Evolutionary conservation across 2,797 vertebrate genomes (phyloP), one percentile per base, ranked within the genome.

Genomic region (Neopelma chrysocephalum): DNA sequence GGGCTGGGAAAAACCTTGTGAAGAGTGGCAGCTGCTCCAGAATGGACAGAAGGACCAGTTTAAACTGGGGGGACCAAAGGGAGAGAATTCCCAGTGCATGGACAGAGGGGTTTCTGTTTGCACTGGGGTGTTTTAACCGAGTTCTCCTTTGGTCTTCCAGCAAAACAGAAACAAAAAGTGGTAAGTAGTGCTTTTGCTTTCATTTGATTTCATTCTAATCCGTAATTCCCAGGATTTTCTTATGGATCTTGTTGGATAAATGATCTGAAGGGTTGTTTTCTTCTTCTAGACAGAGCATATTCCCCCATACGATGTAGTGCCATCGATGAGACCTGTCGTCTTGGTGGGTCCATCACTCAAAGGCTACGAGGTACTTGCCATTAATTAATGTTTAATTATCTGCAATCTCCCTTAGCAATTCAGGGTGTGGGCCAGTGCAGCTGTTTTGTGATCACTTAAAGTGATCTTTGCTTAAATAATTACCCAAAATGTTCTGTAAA

Each of bases 151-250:
- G 97, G 54, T 98, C 98, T 98, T 98, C 93, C 97, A 99, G 99
- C 99, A 94, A 99, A 99, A 97, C 99, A 99, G 98, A 99, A 99
- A 96, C 99, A 99, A 95, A 99, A 99, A 98, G 99, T 99, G 99
- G 99, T 99, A 97, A 99, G 99, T 99, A 89, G 62, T 62, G 26
- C 61, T 94, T 91, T 38, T 45, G 18, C 50, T 85, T 36, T 45
- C n/a, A 6, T 43, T 69, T 47, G 11, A 5, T 68, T 95, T 68
- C 20, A 42, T 78, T 11, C 22, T 9, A 3, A 34, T 18, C 20
- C 21, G 1, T 19, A 22, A 42, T 62, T 47, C 18, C 36, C 38
- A 40, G 68, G 48, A 19, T 75, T 87, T 90, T 31, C 31, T 6
- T 40, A 0, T 1, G 22, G 36, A 1, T 77, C 48, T 38, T 12